phyloP scores from a whole-genome alignment of 2,888 invertebrate genomes.

The Adela reaumurella region DNA sequence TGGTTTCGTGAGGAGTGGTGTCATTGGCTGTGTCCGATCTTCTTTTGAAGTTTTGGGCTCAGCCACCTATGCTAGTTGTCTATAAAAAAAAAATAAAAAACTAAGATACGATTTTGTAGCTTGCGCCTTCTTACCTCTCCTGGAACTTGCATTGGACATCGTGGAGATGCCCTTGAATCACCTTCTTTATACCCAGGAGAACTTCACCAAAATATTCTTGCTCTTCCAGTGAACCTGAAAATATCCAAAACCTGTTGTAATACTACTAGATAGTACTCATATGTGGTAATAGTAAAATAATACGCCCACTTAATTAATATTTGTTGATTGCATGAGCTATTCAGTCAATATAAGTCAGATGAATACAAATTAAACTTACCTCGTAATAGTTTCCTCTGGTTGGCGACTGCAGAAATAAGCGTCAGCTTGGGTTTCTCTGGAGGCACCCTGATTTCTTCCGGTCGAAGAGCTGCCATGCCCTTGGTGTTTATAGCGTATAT shows the following conservation, averaged over 20 bases:
- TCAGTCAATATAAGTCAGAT: no score
- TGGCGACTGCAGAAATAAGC: slow-evolving; percentile 54
- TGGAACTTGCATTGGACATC: slow-evolving; percentile 71
- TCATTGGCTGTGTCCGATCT: no score
- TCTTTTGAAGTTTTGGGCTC: no score
- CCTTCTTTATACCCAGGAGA: slow-evolving; percentile 73
- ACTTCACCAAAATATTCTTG: slow-evolving; percentile 82
- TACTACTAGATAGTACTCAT: no score
- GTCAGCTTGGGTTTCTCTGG: slow-evolving; percentile 55
- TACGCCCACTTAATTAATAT: no score
- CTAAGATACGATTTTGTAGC: no score
- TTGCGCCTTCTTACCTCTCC: slow-evolving; percentile 36
- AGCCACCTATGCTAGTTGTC: no score
- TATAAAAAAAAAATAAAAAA: no score
- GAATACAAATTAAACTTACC: slow-evolving; percentile 25
- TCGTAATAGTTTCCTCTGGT: slow-evolving; percentile 56
- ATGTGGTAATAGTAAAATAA: no score
- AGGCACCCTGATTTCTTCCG: slow-evolving; percentile 53
- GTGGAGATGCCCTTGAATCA: slow-evolving; percentile 71
- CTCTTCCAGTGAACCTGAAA: slow-evolving; percentile 63
- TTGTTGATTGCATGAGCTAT: no score
- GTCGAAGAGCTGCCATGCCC: slow-evolving; percentile 28
- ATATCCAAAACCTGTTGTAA: not conserved
- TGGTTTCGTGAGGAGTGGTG: no score
- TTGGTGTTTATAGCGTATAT: slow-evolving; percentile 27